Evolutionary conservation across 2,888 invertebrate genomes (phyloP).

Genomic region (Villa cingulata): DNA sequence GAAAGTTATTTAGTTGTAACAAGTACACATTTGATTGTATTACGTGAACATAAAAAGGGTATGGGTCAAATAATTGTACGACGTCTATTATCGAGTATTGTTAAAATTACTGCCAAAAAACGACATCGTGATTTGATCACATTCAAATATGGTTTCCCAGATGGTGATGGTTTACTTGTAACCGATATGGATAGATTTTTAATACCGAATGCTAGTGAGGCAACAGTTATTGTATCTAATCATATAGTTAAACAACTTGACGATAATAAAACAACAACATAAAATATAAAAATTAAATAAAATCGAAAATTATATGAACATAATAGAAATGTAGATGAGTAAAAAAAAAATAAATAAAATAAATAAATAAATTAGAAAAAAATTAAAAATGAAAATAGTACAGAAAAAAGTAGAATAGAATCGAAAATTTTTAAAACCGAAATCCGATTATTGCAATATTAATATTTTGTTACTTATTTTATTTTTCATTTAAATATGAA

Average conservation of each 20-base stretch:
- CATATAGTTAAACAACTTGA: conserved; percentile 58
- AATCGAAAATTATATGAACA: no score
- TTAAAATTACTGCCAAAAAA: conserved; percentile 94
- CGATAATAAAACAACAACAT: conserved; percentile 19
- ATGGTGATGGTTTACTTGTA: conserved; percentile 65
- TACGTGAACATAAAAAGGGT: conserved; percentile 67
- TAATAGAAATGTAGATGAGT: no score
- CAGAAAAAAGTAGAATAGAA: no score
- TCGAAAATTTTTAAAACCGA: no score
- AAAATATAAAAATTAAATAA: no score
- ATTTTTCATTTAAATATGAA: no score
- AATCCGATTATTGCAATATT: no score
- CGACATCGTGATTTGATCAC: conserved; percentile 91
- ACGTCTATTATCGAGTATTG: conserved; percentile 78
- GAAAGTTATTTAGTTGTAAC: conserved; percentile 81
- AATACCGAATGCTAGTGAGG: conserved; percentile 82
- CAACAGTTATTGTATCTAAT: conserved; percentile 78
- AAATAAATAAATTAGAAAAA: no score
- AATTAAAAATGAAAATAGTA: no score
- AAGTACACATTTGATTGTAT: conserved; percentile 68
- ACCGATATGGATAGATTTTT: conserved; percentile 85
- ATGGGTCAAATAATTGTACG: conserved; percentile 75
- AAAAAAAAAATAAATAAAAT: no score
- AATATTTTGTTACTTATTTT: no score
- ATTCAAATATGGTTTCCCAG: conserved; percentile 84